These are phyloP conservation scores for Galerucella nymphaeae DNA, from an alignment of 2,888 invertebrate species.

Conservation along the genomic window DNA sequence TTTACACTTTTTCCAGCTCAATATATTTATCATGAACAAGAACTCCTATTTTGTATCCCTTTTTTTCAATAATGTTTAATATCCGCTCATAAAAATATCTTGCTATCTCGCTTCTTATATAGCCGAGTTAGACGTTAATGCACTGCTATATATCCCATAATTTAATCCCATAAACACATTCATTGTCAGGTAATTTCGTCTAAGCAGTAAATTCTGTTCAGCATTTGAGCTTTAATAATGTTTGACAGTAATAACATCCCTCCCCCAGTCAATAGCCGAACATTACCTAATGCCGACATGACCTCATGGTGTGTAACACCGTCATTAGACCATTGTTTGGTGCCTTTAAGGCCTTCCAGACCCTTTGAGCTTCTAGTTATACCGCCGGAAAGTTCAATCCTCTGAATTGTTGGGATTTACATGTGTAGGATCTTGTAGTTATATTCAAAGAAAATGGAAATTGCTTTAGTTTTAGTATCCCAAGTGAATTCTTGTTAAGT, in stretches of 20 bases:
- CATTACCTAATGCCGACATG: constrained; percentile 59
- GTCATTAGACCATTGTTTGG: constrained; percentile 60
- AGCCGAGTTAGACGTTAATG: constrained; percentile 34
- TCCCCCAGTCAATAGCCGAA: constrained; percentile 58
- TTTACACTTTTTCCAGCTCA: too few species aligned
- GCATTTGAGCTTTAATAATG: constrained; percentile 55
- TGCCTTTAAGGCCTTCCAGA: constrained; percentile 21
- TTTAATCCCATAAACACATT: constrained; percentile 51
- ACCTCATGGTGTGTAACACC: constrained; percentile 60
- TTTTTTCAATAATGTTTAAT: constrained; percentile 13
- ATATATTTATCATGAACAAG: neutral
- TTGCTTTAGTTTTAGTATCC: neutral
- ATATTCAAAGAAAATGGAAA: neutral
- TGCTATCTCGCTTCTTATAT: constrained; percentile 19
- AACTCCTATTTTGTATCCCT: neutral
- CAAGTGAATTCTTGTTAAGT: neutral
- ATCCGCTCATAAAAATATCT: constrained; percentile 31
- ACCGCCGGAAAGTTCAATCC: constrained; percentile 14
- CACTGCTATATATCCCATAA: constrained; percentile 41
- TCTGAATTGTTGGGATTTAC: constrained; percentile 17
- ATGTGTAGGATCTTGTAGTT: constrained; percentile 16
- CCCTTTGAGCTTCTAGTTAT: constrained; percentile 10
- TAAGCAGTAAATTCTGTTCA: constrained; percentile 48
- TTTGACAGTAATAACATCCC: constrained; percentile 58
- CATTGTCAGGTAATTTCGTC: constrained; percentile 50